Conservation (phyloP, 2,797 vertebrate genomes). For the Phoeniculus purpureus region DNA sequence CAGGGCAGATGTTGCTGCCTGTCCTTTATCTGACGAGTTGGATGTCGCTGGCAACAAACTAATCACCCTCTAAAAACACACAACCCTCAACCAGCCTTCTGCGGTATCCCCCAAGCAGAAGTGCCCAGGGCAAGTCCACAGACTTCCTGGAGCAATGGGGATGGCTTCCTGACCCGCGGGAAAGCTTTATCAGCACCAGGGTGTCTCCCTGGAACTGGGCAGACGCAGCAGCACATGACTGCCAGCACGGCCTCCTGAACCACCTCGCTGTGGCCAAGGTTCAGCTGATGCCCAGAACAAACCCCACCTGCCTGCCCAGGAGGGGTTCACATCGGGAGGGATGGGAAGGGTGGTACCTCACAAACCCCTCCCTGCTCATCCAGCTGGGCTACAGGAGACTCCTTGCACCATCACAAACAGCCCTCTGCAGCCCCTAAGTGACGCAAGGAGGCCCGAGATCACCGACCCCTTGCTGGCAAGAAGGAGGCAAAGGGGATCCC, state of each 20-base stretch:
- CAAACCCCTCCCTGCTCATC: not conserved
- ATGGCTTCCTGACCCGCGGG: fast-evolving
- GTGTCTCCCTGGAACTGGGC: fast-evolving
- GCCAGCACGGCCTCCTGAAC: not conserved
- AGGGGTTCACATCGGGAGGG: not conserved
- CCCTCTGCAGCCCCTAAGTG: not conserved
- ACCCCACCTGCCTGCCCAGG: not conserved
- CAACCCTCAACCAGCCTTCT: not conserved
- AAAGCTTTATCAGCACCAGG: not conserved
- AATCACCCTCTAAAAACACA: not conserved
- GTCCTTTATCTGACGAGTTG: not conserved
- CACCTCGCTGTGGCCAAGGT: not conserved
- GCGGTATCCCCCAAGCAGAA: not conserved
- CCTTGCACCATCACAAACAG: not conserved
- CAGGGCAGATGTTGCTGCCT: too few relatives aligned
- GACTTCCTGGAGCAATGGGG: not conserved
- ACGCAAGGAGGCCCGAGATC: not conserved
- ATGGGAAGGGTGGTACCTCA: not conserved
- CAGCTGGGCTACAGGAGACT: fast-evolving
- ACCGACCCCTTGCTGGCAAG: not conserved
- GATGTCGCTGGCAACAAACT: not conserved
- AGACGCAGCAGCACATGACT: not conserved
- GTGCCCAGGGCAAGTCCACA: not conserved
- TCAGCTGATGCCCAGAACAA: not conserved
- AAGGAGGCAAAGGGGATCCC: not conserved